Conservation (phyloP, 2,888 invertebrate species). For the Drosophila monieri region DNA sequence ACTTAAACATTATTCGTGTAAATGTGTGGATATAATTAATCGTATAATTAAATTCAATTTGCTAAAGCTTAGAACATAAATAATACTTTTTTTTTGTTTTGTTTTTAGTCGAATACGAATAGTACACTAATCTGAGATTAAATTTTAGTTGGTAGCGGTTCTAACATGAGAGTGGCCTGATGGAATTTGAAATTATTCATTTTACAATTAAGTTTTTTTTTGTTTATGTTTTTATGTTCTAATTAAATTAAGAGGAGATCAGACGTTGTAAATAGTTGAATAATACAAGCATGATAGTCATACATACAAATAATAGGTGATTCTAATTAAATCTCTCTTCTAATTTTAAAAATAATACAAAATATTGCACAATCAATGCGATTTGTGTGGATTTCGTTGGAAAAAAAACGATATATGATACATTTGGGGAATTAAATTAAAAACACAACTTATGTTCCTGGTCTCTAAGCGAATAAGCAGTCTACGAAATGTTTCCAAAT, state of each 20-base stretch:
- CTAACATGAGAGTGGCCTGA: slow-evolving; percentile 25
- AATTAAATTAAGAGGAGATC: slow-evolving; percentile 80
- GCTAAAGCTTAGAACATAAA: slow-evolving; percentile 70
- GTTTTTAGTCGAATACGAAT: slow-evolving; percentile 40
- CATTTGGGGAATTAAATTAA: slow-evolving; percentile 11
- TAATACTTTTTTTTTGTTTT: slow-evolving; percentile 61
- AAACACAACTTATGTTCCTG: slow-evolving; percentile 49
- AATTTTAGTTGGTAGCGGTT: slow-evolving; percentile 14
- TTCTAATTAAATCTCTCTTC: slow-evolving; percentile 18
- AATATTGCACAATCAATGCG: slow-evolving; percentile 71
- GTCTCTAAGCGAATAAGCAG: slow-evolving; percentile 60
- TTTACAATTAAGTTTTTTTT: slow-evolving; percentile 23
- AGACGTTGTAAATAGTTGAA: slow-evolving; percentile 71
- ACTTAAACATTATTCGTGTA: slow-evolving; percentile 18
- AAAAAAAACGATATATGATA: slow-evolving; percentile 9
- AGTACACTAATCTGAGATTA: slow-evolving; percentile 30
- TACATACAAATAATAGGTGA: slow-evolving; percentile 32
- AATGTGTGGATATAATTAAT: slow-evolving; percentile 36
- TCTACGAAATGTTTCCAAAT: slow-evolving; percentile 72
- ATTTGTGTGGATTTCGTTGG: slow-evolving; percentile 40
- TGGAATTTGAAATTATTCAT: slow-evolving; percentile 37
- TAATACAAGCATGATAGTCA: slow-evolving; percentile 49
- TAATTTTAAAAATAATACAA: slow-evolving; percentile 53
- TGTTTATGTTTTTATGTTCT: slow-evolving; percentile 16
- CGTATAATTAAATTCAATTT: slow-evolving; percentile 57